Evolutionary conservation across 2,113 vertebrate species (phyloP).

Genomic region (zebrafish (Danio rerio)): DNA sequence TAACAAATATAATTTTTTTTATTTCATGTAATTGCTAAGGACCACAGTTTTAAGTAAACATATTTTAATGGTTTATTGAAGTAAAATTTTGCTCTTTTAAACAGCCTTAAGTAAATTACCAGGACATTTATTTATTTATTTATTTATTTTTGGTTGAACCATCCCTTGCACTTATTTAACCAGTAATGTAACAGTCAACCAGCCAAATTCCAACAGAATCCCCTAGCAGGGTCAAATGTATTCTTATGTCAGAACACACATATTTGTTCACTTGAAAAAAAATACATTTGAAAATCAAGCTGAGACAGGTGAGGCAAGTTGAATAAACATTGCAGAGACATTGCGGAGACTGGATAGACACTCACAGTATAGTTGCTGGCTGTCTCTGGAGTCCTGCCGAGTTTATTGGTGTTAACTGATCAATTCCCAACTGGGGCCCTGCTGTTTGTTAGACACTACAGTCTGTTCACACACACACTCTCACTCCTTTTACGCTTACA

Average conservation of each 20-base stretch:
- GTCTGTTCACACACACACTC: constrained; percentile 38
- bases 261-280: not conserved
- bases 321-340: constrained; percentile 41
- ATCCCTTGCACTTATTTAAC: too few species aligned
- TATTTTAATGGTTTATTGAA: too few species aligned
- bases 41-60: too few species aligned
- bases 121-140: too few species aligned
- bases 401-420: constrained; percentile 59
- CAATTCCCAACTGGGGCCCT: constrained; percentile 47
- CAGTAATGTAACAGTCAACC: too few species aligned
- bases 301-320: constrained; percentile 31
- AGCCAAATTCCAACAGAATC: not conserved
- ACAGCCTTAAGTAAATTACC: too few species aligned
- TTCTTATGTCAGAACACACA: not conserved
- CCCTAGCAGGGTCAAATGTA: not conserved
- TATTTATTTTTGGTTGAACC: too few species aligned
- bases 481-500: constrained; percentile 20
- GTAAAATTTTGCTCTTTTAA: too few species aligned
- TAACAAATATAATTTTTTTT: too few species aligned
- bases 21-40: too few species aligned
- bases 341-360: not conserved
- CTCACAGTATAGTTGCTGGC: not conserved
- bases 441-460: constrained; percentile 46
- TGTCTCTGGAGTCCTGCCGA: constrained; percentile 39
- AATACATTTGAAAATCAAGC: constrained; percentile 72